phyloP scores from a whole-genome alignment of 2,113 vertebrate species.

The Myxocyprinus asiaticus region DNA sequence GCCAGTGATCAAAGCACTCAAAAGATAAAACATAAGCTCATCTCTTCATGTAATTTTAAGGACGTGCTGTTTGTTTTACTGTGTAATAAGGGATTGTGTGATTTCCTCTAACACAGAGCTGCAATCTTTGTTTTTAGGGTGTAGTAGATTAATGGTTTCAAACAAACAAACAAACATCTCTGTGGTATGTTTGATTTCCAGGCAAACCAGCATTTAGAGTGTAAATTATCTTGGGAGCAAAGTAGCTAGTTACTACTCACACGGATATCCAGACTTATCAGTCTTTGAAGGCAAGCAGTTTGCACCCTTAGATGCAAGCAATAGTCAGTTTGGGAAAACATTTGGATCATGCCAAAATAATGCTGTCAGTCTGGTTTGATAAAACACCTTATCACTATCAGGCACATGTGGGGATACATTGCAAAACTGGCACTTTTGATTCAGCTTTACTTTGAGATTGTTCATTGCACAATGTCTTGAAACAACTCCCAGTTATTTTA shows the following conservation, averaged over 20 bases:
- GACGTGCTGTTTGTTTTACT: constrained; percentile 5
- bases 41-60: neutral
- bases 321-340: neutral
- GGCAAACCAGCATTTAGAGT: neutral
- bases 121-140: neutral
- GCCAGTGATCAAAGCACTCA: neutral
- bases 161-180: constrained; percentile 5
- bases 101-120: neutral
- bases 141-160: neutral
- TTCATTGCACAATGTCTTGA: neutral
- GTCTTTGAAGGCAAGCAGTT: neutral
- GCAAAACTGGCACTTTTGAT: neutral
- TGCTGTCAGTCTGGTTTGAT: neutral
- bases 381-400: neutral
- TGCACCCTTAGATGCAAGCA: neutral
- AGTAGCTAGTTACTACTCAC: neutral
- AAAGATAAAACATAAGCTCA: neutral
- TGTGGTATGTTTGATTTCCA: neutral
- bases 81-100: neutral
- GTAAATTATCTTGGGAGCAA: neutral
- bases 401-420: neutral
- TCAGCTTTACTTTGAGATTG: too few relatives aligned
- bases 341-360: neutral
- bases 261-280: neutral
- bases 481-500: too few relatives aligned